A percentile compares a stretch with the other conserved stretches of the same genome.
Evolutionary conservation across 2,113 vertebrate species (phyloP).

Genomic region (Pangasianodon hypophthalmus): DNA sequence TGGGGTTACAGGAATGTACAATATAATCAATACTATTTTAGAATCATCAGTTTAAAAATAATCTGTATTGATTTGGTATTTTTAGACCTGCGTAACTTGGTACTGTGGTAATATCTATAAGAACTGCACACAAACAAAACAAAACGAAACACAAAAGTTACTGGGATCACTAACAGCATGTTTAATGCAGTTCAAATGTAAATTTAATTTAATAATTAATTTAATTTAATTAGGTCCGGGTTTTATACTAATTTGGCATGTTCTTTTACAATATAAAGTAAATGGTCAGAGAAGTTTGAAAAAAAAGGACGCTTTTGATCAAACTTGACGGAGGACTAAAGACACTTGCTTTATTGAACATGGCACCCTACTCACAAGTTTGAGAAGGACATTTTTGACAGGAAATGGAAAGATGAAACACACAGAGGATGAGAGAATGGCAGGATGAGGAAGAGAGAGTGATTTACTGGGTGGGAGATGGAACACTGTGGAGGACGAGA

Average conservation of each 20-base stretch:
- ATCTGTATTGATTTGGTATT: not conserved
- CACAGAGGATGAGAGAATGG: not conserved
- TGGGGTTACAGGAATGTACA: not conserved
- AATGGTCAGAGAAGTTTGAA: not conserved
- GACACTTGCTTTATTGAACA: not conserved
- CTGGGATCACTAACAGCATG: not conserved
- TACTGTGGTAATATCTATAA: too few species aligned
- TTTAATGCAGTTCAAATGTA: not conserved
- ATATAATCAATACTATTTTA: not conserved
- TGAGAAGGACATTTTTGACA: conserved; percentile 14
- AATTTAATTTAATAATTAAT: not conserved
- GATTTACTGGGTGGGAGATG: conserved; percentile 23
- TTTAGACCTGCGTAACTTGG: not conserved
- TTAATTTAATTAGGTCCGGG: too few species aligned
- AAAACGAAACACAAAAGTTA: too few species aligned
- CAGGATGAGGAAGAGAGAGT: conserved; percentile 22
- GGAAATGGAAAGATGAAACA: conserved; percentile 25
- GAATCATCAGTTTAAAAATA: not conserved
- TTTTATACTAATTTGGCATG: not conserved
- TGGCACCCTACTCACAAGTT: not conserved
- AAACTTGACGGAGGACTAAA: not conserved
- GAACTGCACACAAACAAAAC: too few species aligned
- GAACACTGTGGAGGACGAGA: conserved; percentile 25
- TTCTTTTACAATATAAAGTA: not conserved
- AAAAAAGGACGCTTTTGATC: not conserved